Evolutionary conservation across 1,140 invertebrate species (phyloP).

Genomic region (Eumeta japonica): DNA sequence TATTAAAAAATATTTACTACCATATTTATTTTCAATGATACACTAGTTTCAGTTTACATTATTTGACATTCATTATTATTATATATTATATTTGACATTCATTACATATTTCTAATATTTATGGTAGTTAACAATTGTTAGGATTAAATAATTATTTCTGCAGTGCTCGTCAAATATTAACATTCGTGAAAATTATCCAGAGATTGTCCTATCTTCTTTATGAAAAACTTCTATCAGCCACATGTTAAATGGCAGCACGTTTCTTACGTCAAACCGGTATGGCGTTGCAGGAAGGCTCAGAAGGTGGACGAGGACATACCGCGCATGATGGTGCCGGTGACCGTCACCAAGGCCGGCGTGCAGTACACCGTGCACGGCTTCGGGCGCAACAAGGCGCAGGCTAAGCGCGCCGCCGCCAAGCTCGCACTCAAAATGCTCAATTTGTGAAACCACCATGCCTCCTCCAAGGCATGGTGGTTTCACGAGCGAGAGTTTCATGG

Average conservation of each 20-base stretch:
- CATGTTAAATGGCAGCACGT: no score
- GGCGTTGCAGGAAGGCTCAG: conserved; percentile 21
- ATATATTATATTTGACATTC: background rate
- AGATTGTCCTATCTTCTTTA: no score
- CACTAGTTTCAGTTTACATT: no score
- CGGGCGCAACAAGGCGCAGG: conserved; percentile 66
- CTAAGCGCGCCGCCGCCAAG: conserved; percentile 75
- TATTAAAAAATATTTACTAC: no score
- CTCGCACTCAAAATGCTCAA: conserved; percentile 60
- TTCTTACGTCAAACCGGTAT: no score
- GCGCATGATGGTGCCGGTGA: conserved; percentile 62
- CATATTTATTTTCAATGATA: no score
- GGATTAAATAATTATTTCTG: no score
- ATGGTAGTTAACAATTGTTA: no score
- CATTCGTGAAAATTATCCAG: no score
- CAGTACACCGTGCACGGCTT: conserved; percentile 65
- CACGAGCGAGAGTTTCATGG: no score
- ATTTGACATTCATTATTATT: no score
- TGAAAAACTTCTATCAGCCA: no score
- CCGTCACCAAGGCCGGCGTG: conserved; percentile 59
- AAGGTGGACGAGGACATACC: conserved; percentile 22
- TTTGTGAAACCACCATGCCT: background rate
- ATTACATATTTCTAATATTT: background rate
- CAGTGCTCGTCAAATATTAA: background rate
- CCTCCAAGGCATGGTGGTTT: background rate